Evolutionary conservation across 2,113 vertebrate species (phyloP).

Genomic region (Gymnorhina tibicen): DNA sequence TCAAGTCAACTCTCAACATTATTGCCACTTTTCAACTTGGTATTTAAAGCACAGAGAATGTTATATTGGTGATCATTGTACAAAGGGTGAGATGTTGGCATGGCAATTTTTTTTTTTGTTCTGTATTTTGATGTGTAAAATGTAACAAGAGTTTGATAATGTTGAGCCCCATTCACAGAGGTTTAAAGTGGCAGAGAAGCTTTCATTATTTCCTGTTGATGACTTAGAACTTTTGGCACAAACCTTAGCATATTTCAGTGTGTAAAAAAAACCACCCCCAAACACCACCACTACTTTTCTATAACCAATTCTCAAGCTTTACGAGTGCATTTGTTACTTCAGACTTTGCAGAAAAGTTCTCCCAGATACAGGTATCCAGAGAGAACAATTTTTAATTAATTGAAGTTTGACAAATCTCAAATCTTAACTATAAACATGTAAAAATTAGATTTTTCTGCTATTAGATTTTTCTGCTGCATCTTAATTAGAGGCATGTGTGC

Average conservation of each 20-base stretch:
- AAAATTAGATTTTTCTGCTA: not conserved
- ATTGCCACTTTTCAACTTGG: not conserved
- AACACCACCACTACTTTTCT: not conserved
- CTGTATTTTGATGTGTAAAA: not conserved
- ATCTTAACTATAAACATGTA: not conserved
- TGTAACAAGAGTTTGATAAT: not conserved
- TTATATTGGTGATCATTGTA: not conserved
- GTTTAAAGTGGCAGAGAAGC: not conserved
- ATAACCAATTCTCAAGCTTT: not conserved
- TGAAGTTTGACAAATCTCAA: not conserved
- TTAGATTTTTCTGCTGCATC: not conserved
- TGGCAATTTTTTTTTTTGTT: not conserved
- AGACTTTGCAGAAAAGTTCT: not conserved
- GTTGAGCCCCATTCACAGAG: not conserved
- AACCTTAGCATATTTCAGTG: not conserved
- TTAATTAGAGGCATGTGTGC: not conserved
- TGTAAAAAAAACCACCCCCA: not conserved
- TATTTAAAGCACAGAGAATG: not conserved
- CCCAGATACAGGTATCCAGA: not conserved
- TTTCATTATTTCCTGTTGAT: not conserved
- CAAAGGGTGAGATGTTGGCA: not conserved
- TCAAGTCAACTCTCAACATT: not conserved
- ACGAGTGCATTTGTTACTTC: not conserved
- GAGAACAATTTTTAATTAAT: not conserved
- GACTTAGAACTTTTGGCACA: not conserved